Evolutionary conservation across 2,113 vertebrate species (phyloP).

Genomic region (Butastur rufipennis): DNA sequence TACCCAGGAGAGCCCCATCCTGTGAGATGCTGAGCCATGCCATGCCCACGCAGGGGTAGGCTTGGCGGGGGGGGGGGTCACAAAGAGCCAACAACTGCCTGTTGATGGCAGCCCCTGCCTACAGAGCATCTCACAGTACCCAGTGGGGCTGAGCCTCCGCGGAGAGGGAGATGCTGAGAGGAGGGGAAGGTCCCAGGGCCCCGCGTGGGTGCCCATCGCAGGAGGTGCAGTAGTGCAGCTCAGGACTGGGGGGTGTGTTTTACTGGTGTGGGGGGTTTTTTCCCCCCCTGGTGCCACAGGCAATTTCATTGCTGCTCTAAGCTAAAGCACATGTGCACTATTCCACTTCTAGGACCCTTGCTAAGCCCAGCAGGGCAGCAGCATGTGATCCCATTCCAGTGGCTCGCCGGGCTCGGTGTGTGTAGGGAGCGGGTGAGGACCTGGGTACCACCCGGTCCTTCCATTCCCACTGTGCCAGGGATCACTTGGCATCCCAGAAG

Average conservation of each 20-base stretch:
- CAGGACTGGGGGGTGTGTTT: neutral
- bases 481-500: neutral
- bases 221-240: neutral
- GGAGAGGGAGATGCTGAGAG: neutral
- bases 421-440: neutral
- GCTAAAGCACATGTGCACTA: neutral
- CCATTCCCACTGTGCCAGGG: neutral
- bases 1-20: neutral
- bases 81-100: neutral
- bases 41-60: fast-evolving
- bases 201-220: fast-evolving
- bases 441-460: fast-evolving
- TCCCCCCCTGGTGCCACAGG: neutral
- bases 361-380: neutral
- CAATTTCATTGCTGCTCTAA: neutral
- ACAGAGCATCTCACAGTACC: fast-evolving
- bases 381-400: fast-evolving
- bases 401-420: neutral
- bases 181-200: neutral
- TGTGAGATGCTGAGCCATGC: fast-evolving
- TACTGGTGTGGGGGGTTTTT: neutral
- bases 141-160: fast-evolving
- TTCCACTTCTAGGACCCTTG: neutral
- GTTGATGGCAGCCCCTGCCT: neutral
- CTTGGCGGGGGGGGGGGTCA: neutral